Conservation (phyloP, 2,888 invertebrate species). For the Microdon myrmicae region DNA sequence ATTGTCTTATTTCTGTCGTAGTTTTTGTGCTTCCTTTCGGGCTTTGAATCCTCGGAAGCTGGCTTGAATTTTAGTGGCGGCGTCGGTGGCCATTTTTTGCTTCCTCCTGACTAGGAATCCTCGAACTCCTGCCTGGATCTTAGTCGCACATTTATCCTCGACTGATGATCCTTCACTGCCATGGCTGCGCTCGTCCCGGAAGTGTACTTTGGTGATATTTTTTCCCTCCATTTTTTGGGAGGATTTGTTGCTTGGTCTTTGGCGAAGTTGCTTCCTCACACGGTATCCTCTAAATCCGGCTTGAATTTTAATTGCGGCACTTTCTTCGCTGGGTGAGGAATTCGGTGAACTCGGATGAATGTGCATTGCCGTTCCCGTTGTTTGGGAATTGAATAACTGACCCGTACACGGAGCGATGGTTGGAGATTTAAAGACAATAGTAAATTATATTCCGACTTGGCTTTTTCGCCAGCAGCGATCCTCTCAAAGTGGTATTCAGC, state of each 20-base stretch:
- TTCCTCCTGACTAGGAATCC: conserved; percentile 65
- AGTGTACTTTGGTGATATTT: conserved; percentile 30
- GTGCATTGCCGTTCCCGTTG: conserved; percentile 62
- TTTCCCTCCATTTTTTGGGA: conserved; percentile 34
- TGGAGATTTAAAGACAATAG: too few relatives aligned
- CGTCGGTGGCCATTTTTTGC: conserved; percentile 63
- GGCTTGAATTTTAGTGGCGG: conserved; percentile 67
- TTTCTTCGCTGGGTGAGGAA: conserved; percentile 62
- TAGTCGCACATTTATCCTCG: conserved; percentile 64
- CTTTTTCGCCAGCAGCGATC: conserved; percentile 20
- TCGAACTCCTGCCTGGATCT: conserved; percentile 65
- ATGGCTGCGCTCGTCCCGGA: conserved; percentile 38
- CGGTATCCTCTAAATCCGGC: conserved; percentile 71
- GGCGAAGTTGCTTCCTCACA: conserved; percentile 67
- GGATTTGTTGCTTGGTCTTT: conserved; percentile 31
- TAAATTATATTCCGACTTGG: conserved; percentile 2
- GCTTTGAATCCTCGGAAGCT: conserved; percentile 67
- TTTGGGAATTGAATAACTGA: conserved; percentile 9
- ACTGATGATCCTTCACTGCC: conserved; percentile 52
- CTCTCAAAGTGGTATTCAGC: conserved; percentile 32
- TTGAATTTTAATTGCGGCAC: conserved; percentile 70
- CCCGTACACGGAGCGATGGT: conserved; percentile 34
- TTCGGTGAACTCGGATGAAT: conserved; percentile 67
- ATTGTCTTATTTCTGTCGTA: conserved; percentile 59
- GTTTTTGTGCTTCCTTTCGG: conserved; percentile 62